Evolutionary conservation across 2,888 invertebrate species (phyloP), one percentile per base, ranked within the genome.

Genomic region (Toxonevra muliebris): DNA sequence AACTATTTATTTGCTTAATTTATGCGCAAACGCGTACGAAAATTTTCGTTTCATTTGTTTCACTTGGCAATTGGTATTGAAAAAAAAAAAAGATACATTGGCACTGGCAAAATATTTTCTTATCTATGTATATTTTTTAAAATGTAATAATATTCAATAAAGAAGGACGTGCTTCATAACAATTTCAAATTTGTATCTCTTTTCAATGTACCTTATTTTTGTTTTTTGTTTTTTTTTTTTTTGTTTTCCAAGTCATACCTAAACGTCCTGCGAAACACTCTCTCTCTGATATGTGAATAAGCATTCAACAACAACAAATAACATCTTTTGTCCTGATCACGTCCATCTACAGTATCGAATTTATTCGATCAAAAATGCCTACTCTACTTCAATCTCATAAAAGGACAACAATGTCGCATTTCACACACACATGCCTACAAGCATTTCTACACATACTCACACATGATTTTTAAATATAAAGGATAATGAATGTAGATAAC

Each of bases 251-350:
- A 15, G 15, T 8, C n/a, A 15, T 11, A 17, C 9, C n/a, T 15
- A 12, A 15, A 40, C 9, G 17, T 48, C n/a, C 50, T 48, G 40
- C 61, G 5, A 57, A 10, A 57, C 57, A 13, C 4, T 30, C n/a
- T 53, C 53, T 19, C n/a, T 40, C 43, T 15, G 7, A 53, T 19
- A 48, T 52, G 11, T 30, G 11, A 53, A 40, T 48, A 48, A 48
- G n/a, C 19, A 43, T 45, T 45, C 55, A 55, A 12, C 30, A 60
- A 57, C 52, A 69, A 59, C 40, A 65, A 65, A 58, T 61, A 57
- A 50, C 15, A 61, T 65, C 71, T 65, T 73, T 76, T 76, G 76
- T 76, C 69, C 55, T 57, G 69, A 72, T 71, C 76, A 76, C 76
- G 76, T 75, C 68, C 73, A 70, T 43, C 48, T 63, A 42, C 63